Evolutionary conservation across 1,140 invertebrate species (phyloP), one percentile per base, ranked within the genome.

Genomic region (Temnothorax curvispinosus): DNA sequence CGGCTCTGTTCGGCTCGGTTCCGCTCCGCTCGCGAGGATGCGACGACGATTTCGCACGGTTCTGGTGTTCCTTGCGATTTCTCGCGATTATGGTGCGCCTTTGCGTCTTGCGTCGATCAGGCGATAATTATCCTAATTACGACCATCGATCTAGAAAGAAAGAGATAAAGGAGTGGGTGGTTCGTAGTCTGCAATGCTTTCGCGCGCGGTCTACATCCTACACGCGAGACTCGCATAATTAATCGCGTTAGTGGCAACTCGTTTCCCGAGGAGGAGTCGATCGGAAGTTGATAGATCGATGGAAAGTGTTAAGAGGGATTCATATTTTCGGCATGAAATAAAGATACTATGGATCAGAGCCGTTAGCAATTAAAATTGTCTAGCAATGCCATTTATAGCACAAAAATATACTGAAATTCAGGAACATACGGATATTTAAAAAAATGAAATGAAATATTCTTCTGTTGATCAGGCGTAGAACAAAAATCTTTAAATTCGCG

Each of bases 131-230:
- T 77, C 87, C 89, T 87, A 90, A 84, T 89, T 93, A 93, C 92
- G 90, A 90, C 91, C 93, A 92, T 92, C 89, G 86, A 95, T 94
- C 94, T 95, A 93, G 38, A 95, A 94, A 90, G 88, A 82, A 90
- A 92, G 86, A 77, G 5, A 75, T 32, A 82, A 11, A 74, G 69
- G 15, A n/a, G 67, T 47, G 52, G 35, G 13, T 72, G 41, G 11
- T 58, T 35, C 27, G n/a, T 41, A 27, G 38, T 27, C 27, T 82
- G 21, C 27, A 27, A 27, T 27, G 27, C 8, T 47, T 74, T 47
- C 27, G n/a, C 58, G 21, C 74, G 13, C 56, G 18, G 21, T 74
- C 32, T 58, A 74, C 67, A 21, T 58, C 13, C 27, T 84, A 74
- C 21, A 65, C 67, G 41, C 69, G 80, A 84, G 56, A 84, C 80